Evolutionary conservation across 1,140 invertebrate genomes (phyloP), one percentile per base, ranked within the genome.

Genomic region (Pseudobourletiella spinata): DNA sequence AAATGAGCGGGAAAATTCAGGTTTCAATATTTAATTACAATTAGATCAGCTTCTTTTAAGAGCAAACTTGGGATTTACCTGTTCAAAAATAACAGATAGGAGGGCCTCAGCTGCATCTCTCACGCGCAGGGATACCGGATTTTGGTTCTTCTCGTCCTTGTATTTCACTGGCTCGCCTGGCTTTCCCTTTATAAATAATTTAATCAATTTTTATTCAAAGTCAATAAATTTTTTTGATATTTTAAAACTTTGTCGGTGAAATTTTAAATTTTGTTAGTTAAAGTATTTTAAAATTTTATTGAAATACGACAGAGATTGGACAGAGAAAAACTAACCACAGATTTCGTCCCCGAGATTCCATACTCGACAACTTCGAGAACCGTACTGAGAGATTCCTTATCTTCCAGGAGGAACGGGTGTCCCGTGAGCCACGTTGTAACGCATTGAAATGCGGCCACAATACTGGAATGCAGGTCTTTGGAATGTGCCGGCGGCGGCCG

Each of bases 331-430:
- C 32, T 39, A 39, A 82, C 82, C 76, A 83, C 78, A 39, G 83
- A 84, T 77, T 95, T 97, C 2, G 90, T 88, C 11, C 96, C 96
- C 0, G 95, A 98, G 48, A 99, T 91, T 59, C 96, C 96, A 6
- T 98, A 81, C 76, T 99, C 96, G 1, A 97, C 89, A 0, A 98
- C 94, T 78, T 99, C 93, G 44, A 98, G 80, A 11, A 98, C 88
- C 51, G 88, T 91, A 60, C 86, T 84, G 2, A 98, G 80, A 77
- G 91, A 95, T 72, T 95, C 91, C 68, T 90, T 87, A 75, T 98
- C 94, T 72, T 89, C 84, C 59, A 95, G 79, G 39, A 96, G 79
- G 74, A 86, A 86, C 22, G 86, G 87, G 80, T 90, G 89, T 61
- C 91, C 86, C 55, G 90, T 83, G 43, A 99, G 79, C 95, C 96